Evolutionary conservation across 1,140 invertebrate species (phyloP), one percentile per base, ranked within the genome.

Genomic region (Sminthurinus signatus): DNA sequence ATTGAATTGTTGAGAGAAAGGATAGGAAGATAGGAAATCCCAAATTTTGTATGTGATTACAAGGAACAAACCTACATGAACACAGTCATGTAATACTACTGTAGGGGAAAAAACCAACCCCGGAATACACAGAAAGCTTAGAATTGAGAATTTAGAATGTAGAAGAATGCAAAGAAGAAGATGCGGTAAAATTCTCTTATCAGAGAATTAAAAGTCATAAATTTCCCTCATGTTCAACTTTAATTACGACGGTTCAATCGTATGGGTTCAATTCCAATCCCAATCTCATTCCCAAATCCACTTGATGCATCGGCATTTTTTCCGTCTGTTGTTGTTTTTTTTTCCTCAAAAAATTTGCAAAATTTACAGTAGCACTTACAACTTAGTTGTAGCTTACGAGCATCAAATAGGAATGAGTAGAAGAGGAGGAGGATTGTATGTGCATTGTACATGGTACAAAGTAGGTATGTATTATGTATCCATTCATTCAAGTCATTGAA

Each of bases 131-230:
- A n/a, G n/a, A n/a, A n/a, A n/a, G n/a, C n/a, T n/a, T n/a, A n/a
- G n/a, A n/a, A n/a, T n/a, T n/a, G n/a, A 36, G 32, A 36, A 36
- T 5, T 5, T 15, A 36, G 32, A 36, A 36, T 8, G 32, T 8
- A 15, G 15, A 36, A 36, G 15, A 15, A 36, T 5, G 32, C 15
- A 46, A 19, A 46, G 15, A 46, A 19, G 21, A 17, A 39, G 50
- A 52, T 28, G 50, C 15, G 50, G 21, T 52, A 25, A 52, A 52
- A 52, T 52, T 28, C 50, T n/a, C n/a, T 52, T 52, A 29, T 52
- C 50, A 19, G 23, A 36, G 32, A 15, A 36, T 48, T n/a, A 48
- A n/a, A 42, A 21, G 44, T n/a, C 19, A 48, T 48, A 48, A 48
- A 48, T 48, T 48, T 48, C 14, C 50, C 50, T 27, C 50, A 25